Evolutionary conservation across 2,888 invertebrate species (phyloP), one percentile per base, ranked within the genome.

Genomic region (Cerastis leucographa): DNA sequence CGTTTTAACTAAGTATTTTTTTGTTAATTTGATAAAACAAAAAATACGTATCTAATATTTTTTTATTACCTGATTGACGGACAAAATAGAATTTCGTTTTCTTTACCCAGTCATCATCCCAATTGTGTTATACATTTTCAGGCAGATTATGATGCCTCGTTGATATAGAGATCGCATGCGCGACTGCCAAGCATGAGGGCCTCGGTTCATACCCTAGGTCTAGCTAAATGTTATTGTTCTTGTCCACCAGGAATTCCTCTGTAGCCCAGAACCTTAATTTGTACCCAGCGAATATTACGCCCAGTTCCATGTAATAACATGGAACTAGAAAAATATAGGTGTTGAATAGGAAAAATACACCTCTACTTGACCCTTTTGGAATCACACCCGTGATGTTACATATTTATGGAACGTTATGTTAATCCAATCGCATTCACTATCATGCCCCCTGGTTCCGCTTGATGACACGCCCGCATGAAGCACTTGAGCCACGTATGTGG

Each of bases 401-500:
- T 51, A 69, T 70, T 42, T 7, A 12, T 11, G 12, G 17, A n/a
- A 68, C 22, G 62, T 17, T 12, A 14, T 12, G 51, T 12, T 14
- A 71, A n/a, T 56, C 64, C 7, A 49, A 73, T 74, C 29, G 40
- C 22, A 66, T 56, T 71, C 40, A 42, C 51, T 62, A 73, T 49
- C 64, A 61, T 42, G 29, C 35, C 35, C 35, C 46, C 40, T 42
- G 65, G 78, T 44, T 54, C 11, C 22, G 64, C 49, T 51, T 56
- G 35, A 25, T 62, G n/a, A 29, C 77, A 65, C 73, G 71, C 71
- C 70, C 71, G 67, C 42, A 65, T 59, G 40, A n/a, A 71, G 29
- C 49, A 49, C 73, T 85, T 64, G 74, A 69, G 71, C 44, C 65
- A 42, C 62, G 56, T 85, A 83, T 73, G 51, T 82, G 51, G 85